Conservation (phyloP, 1,140 invertebrate species). For the Uloborus diversus region DNA sequence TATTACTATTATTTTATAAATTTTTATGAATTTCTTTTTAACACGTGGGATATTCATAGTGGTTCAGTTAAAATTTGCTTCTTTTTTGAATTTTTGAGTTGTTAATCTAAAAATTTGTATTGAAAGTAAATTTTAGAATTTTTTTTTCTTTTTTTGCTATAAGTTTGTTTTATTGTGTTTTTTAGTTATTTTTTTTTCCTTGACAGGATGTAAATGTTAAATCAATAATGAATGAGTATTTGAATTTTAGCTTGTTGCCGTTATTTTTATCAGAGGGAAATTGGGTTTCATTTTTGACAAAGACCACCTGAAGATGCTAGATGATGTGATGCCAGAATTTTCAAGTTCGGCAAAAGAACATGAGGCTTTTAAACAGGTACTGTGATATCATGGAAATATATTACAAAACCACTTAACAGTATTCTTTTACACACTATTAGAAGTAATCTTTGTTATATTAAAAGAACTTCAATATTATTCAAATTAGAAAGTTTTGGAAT, state of each 20-base stretch:
- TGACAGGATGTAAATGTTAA: no score
- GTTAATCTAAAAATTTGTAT: neutral
- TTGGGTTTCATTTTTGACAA: slow-evolving; percentile 30
- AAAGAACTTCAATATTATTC: no score
- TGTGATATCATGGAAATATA: neutral
- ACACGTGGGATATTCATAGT: no score
- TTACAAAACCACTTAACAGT: no score
- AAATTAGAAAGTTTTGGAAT: no score
- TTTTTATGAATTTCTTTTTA: no score
- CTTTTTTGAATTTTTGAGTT: neutral
- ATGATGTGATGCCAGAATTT: slow-evolving; percentile 47
- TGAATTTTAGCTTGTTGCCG: slow-evolving; percentile 40
- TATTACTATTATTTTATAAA: no score
- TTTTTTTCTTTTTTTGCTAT: neutral
- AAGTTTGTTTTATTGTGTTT: no score
- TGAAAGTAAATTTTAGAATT: neutral
- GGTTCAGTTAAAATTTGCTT: neutral
- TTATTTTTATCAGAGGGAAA: slow-evolving; percentile 9
- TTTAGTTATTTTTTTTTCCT: no score
- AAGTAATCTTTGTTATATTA: no score
- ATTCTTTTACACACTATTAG: no score
- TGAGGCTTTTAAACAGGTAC: slow-evolving; percentile 11
- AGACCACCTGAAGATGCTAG: slow-evolving; percentile 29
- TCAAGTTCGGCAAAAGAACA: neutral
- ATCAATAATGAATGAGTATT: no score